Base-by-base conservation (phyloP, 2,888 invertebrate genomes). In the Hecatera dysodea region DNA sequence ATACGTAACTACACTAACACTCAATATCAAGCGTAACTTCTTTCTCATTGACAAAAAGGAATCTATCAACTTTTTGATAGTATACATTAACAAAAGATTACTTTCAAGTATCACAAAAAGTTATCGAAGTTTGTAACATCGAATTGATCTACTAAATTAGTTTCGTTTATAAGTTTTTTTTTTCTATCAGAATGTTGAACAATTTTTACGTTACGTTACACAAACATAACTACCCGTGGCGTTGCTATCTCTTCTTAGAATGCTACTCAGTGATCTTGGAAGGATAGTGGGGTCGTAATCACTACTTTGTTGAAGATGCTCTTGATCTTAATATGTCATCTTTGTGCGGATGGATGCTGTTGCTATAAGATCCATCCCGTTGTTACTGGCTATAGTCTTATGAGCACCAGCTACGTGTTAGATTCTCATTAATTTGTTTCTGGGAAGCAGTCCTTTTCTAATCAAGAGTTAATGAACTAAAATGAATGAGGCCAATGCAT, bases 291-390 rank as follows among this genome's bases (percentile, higher is more conserved):
- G 11, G 48, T 27, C 12, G 33, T 79, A 62, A 78, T 56, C 15
- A 42, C 61, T 48, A 64, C 52, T 62, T 53, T 57, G 69, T 65
- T 52, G 46, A 11, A 48, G 52, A 42, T 48, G 74, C 1, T 77
- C 68, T 61, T 65, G 39, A 78, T 78, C 77, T 44, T 17, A 79
- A 64, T 69, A 12, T 74, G 79, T 27, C 64, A 79, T 79, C 79
- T 65, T 24, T 56, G 24, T n/a, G 42, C 22, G 46, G 27, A 22
- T 55, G 59, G 64, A 60, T 77, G 24, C 53, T 22, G 24, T 19
- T 29, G 15, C 33, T 48, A n/a, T 46, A 24, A n/a, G 11, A 52
- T 11, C 22, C 5, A 24, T 36, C 12, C 11, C 19, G 15, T 75
- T 50, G 44, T 56, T 44, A 60, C 27, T 44, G 2, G 42, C 7